Base-by-base conservation (phyloP, 2,888 invertebrate genomes). In the Macrophya annulata region DNA sequence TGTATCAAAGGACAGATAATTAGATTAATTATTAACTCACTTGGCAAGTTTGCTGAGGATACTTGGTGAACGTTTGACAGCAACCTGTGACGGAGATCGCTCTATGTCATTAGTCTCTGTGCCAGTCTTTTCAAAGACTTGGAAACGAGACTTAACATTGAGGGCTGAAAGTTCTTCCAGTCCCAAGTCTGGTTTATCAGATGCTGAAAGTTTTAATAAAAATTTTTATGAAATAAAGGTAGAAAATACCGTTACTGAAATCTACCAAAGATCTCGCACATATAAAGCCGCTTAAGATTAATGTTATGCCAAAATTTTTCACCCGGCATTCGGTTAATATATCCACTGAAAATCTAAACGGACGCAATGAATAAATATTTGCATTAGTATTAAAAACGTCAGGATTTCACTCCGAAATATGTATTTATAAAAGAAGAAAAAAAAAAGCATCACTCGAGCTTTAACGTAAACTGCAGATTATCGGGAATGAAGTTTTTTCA, bases 111-210 rank as follows among this genome's bases (percentile, higher is more conserved):
- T 89, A 77, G 91, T 92, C 88, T 95, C 95, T 71, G 94, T 94
- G 68, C 92, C 93, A 17, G 93, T 91, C 87, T 95, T 95, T 93
- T 98, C 98, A 93, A 98, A 98, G 88, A 97, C 96, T 93, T 97
- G 96, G 94, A 97, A 98, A 86, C 97, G 95, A 48, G 97, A 96
- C 93, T 97, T 97, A 15, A 98, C 97, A 93, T 98, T 97, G 88
- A 98, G 94, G 87, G 96, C 95, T 48, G 97, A 96, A 83, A 98
- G 94, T 92, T 98, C 98, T 88, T 97, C 97, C 15, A 98, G 94
- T 0, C 98, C 98, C 77, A 98, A 95, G 93, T 97, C 97, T 3
- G 98, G 97, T 91, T 98, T 98, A 93, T 97, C 97, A 85, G 97
- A 97, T 62, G 98, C 98, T 98, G 94, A 5, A 89, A 90, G 86